A percentile compares a stretch with the other conserved stretches of the same genome.
Conservation (phyloP, 1,140 invertebrate species). For the Phenacoccus solenopsis region DNA sequence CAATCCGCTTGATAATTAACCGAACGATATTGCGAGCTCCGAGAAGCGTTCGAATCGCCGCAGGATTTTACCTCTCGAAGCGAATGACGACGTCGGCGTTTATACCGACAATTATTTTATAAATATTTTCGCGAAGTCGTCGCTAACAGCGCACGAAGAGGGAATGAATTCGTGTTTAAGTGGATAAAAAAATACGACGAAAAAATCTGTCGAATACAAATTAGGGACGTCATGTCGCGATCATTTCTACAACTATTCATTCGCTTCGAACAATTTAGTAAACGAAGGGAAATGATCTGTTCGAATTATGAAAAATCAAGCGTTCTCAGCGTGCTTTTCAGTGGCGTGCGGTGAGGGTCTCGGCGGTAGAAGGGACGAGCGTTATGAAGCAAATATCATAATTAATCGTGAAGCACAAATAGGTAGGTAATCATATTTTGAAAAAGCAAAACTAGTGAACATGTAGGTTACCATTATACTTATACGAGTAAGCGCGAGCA, state of each 20-base stretch:
- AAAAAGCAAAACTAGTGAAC: too few relatives aligned
- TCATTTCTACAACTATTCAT: not conserved
- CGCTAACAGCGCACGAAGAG: not conserved
- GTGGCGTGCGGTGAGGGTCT: too few relatives aligned
- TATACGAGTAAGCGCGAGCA: too few relatives aligned
- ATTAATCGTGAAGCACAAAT: too few relatives aligned
- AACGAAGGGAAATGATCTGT: conserved; percentile 1
- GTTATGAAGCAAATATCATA: too few relatives aligned
- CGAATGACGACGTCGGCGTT: not conserved
- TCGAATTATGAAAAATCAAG: not conserved
- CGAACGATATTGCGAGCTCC: too few relatives aligned
- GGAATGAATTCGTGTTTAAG: not conserved
- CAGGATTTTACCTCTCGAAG: not conserved
- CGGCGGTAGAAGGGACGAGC: too few relatives aligned
- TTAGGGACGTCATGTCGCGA: conserved; percentile 10
- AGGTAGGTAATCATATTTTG: too few relatives aligned
- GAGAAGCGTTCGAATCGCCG: too few relatives aligned
- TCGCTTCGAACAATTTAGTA: not conserved
- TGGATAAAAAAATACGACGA: not conserved
- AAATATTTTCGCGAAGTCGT: not conserved
- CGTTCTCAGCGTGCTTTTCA: not conserved
- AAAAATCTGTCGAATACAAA: conserved; percentile 11
- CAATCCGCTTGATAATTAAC: too few relatives aligned
- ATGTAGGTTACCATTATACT: too few relatives aligned
- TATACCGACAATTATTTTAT: not conserved